Evolutionary conservation across 2,113 vertebrate species (phyloP).

Genomic region (Dromiciops gliroides): DNA sequence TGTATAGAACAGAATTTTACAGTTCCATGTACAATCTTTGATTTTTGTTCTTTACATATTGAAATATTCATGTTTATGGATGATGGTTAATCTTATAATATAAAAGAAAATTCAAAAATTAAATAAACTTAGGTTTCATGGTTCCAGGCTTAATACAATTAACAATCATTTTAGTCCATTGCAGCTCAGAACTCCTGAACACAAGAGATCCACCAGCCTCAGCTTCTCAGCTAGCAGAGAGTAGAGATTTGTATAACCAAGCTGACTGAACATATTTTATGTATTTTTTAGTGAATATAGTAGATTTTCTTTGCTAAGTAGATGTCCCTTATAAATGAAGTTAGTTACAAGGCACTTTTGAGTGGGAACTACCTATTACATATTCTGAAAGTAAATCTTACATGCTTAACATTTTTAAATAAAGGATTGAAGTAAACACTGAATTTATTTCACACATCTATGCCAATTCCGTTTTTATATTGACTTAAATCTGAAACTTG

Average conservation of each 20-base stretch:
- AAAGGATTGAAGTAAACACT: not conserved
- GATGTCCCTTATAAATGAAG: not conserved
- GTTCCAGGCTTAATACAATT: not conserved
- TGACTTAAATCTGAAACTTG: not conserved
- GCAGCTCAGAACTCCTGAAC: not conserved
- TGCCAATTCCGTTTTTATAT: not conserved
- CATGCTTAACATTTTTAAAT: not conserved
- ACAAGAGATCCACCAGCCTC: not conserved
- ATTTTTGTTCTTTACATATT: not conserved
- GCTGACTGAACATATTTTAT: not conserved
- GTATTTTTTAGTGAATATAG: not conserved
- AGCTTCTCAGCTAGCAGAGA: not conserved
- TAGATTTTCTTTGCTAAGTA: not conserved
- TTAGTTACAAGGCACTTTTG: not conserved
- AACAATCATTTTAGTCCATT: not conserved
- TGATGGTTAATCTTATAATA: not conserved
- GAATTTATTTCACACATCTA: not conserved
- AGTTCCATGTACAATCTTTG: not conserved
- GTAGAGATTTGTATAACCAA: not conserved
- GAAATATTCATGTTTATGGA: not conserved
- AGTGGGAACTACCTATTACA: rapidly evolving
- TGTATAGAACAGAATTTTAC: not conserved
- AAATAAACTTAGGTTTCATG: not conserved
- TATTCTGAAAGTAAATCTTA: not conserved
- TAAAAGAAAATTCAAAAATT: not conserved